Conservation (phyloP, 1,140 invertebrate species). For the Mya arenaria region DNA sequence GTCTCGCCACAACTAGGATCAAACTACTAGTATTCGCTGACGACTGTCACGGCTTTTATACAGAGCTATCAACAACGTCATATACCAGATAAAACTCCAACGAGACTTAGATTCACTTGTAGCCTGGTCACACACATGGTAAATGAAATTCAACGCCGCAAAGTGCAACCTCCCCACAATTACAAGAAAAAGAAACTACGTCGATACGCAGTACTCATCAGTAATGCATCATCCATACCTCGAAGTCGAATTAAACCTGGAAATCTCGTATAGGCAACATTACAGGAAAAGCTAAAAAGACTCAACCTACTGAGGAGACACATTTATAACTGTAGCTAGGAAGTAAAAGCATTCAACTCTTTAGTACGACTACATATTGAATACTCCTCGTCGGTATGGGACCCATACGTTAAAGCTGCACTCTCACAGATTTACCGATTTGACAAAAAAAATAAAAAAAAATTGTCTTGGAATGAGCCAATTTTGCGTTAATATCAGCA, state of each 20-base stretch:
- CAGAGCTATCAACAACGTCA: neutral
- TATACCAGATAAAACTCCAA: neutral
- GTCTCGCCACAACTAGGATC: neutral
- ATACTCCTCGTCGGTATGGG: conserved; percentile 13
- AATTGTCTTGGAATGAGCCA: too few relatives aligned
- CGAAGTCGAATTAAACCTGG: neutral
- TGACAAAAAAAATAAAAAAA: too few relatives aligned
- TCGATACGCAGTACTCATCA: neutral
- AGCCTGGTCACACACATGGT: neutral
- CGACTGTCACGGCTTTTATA: conserved; percentile 9
- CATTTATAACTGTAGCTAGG: neutral
- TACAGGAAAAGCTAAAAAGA: neutral
- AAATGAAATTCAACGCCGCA: conserved; percentile 8
- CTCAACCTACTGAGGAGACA: too few relatives aligned
- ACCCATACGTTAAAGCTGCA: neutral
- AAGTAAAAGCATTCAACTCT: conserved; percentile 1
- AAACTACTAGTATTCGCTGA: neutral
- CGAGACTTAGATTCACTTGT: neutral
- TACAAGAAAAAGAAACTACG: neutral
- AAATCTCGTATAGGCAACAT: conserved; percentile 1
- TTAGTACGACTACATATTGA: conserved; percentile 1
- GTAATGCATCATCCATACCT: neutral
- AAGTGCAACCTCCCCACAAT: neutral
- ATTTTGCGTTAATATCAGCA: too few relatives aligned
- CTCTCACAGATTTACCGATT: too few relatives aligned